These are phyloP conservation scores for Poecilia latipinna DNA, from an alignment of 2,113 vertebrate species.

Conservation along the genomic window DNA sequence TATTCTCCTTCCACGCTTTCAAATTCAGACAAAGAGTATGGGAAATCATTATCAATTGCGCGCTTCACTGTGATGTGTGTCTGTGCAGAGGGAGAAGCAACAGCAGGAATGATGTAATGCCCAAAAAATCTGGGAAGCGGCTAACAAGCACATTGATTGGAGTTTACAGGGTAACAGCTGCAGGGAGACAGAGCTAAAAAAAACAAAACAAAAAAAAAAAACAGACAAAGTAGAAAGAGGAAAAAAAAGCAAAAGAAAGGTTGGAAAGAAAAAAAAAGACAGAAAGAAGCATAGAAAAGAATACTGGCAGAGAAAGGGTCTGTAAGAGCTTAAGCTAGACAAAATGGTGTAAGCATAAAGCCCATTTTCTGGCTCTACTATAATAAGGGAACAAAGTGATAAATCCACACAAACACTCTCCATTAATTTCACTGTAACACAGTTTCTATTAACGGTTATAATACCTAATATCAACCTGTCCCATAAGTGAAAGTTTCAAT, in stretches of 20 bases:
- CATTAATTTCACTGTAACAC: conserved; percentile 35
- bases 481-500: conserved; percentile 29
- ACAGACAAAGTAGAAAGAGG: neutral
- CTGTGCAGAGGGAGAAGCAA: conserved; percentile 17
- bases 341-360: conserved; percentile 33
- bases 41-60: conserved; percentile 41
- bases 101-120: conserved; percentile 51
- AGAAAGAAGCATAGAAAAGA: neutral
- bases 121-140: conserved; percentile 49
- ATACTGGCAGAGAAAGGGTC: neutral
- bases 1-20: neutral
- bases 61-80: conserved; percentile 7
- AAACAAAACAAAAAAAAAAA: too few species aligned
- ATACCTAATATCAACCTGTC: conserved; percentile 7
- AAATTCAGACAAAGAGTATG: conserved; percentile 30
- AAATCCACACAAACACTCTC: conserved; percentile 3
- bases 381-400: conserved; percentile 43
- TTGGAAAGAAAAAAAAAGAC: neutral
- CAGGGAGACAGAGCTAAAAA: conserved; percentile 6
- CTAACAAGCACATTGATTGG: conserved; percentile 65
- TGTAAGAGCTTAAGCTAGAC: conserved; percentile 35
- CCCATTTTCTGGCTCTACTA: conserved; percentile 51
- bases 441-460: conserved; percentile 9
- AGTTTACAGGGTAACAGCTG: conserved; percentile 38
- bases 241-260: neutral